Evolutionary conservation across 2,888 invertebrate species (phyloP), one percentile per base, ranked within the genome.

Genomic region (Apantesis nais): DNA sequence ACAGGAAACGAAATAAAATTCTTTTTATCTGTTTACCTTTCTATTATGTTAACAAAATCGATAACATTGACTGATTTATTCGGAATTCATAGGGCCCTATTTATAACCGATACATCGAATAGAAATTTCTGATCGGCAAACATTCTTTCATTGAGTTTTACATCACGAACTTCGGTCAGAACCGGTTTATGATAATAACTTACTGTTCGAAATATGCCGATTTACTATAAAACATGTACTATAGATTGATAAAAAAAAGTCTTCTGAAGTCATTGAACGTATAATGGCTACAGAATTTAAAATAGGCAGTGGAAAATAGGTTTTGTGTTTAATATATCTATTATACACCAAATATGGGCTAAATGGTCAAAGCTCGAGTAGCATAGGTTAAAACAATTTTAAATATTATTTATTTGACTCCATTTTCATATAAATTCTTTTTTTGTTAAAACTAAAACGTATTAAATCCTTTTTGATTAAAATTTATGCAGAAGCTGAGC

Each of bases 221-320:
- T 85, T 85, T 74, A 84, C 83, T 84, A 85, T 85, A 85, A 80
- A 84, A 80, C 67, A 75, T 80, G 73, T 81, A 75, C 72, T 67
- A 74, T 79, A 74, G 70, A 68, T 75, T 78, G 67, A 77, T 78
- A 84, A 75, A 83, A 84, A n/a, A 84, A 83, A 76, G 76, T 83
- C 86, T 86, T 86, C 86, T 83, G 85, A 87, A 84, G 90, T 90
- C 90, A 84, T 81, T 88, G 89, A 85, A 87, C 89, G 85, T 74
- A 83, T 88, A 87, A 89, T 83, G 86, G 85, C 83, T 85, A 82
- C 85, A 79, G 86, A 87, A 87, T 86, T 85, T 76, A 71, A 84
- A 83, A 82, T 76, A 73, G 72, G 74, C 70, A 69, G 72, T 72
- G 71, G 75, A 72, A 72, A 77, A 79, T 74, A 74, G 48, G 72